phyloP scores from a whole-genome alignment of 2,888 invertebrate species.

The Agrotis puta region DNA sequence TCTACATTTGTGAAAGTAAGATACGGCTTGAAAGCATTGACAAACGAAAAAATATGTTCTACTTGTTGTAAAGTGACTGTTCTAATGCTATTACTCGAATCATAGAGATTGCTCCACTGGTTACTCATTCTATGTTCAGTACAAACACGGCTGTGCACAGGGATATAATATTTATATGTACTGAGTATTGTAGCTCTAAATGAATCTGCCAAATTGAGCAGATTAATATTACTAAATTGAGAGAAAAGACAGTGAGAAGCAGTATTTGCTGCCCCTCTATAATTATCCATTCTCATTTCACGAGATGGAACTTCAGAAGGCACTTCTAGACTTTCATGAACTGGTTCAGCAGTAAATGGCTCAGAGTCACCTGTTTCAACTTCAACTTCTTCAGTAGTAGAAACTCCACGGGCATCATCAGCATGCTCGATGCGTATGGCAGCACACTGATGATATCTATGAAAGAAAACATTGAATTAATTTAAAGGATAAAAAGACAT shows the following conservation, averaged over 20 bases:
- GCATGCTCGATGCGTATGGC: background rate
- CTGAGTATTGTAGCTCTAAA: conserved; percentile 18
- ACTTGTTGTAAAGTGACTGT: conserved; percentile 15
- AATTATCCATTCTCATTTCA: background rate
- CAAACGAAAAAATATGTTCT: conserved; percentile 32
- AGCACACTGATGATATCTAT: conserved; percentile 21
- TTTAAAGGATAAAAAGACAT: conserved; percentile 14
- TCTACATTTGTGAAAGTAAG: conserved; percentile 33
- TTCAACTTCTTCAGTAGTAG: conserved; percentile 19
- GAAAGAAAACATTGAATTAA: conserved; percentile 13
- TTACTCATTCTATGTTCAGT: conserved; percentile 23
- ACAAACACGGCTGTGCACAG: conserved; percentile 16
- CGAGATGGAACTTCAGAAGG: conserved; percentile 3
- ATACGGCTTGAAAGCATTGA: conserved; percentile 24
- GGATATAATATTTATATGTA: conserved; percentile 22
- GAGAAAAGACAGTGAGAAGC: conserved; percentile 18
- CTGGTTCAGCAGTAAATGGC: background rate
- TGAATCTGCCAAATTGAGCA: conserved; percentile 8
- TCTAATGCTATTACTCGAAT: background rate
- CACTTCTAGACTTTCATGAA: conserved; percentile 5
- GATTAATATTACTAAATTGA: conserved; percentile 12
- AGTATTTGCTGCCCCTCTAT: conserved; percentile 27
- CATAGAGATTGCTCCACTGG: background rate
- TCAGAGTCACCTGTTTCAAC: too few species aligned
- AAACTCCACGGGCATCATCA: background rate